A percentile compares a stretch with the other conserved stretches of the same genome.
phyloP scores from a whole-genome alignment of 2,888 invertebrate genomes.

The Heterodera filipjevi region DNA sequence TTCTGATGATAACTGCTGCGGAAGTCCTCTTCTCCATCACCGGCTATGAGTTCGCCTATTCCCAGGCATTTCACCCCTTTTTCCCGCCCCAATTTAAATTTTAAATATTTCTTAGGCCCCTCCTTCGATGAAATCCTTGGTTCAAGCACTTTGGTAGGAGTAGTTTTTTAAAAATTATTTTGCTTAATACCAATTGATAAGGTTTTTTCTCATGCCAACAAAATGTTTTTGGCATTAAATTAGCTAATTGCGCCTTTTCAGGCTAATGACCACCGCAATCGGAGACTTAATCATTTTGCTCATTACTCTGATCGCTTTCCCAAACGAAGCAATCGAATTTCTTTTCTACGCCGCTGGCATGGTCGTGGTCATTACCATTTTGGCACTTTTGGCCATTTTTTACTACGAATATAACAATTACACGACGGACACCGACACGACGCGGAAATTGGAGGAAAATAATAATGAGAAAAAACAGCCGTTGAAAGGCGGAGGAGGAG shows the following conservation, averaged over 20 bases:
- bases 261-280: constrained; percentile 84
- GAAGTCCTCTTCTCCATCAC: constrained; percentile 69
- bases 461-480: not conserved
- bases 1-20: constrained; percentile 67
- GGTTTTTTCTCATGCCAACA: too few species aligned
- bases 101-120: constrained; percentile 73
- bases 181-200: constrained; percentile 66
- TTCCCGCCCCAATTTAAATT: constrained; percentile 4
- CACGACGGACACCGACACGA: constrained; percentile 74
- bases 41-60: constrained; percentile 67
- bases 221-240: too few species aligned
- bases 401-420: constrained; percentile 71
- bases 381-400: constrained; percentile 78
- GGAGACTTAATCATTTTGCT: constrained; percentile 92
- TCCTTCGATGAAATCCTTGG: constrained; percentile 86
- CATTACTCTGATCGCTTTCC: constrained; percentile 68
- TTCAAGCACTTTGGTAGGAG: constrained; percentile 79
- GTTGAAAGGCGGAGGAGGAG: not conserved
- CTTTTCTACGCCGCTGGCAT: constrained; percentile 72
- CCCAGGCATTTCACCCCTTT: constrained; percentile 53
- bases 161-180: constrained; percentile 65
- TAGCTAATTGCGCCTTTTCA: too few species aligned
- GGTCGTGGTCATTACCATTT: constrained; percentile 81
- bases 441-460: not conserved
- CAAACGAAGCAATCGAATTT: constrained; percentile 55